Evolutionary conservation across 2,113 vertebrate species (phyloP), one percentile per base, ranked within the genome.

Genomic region (Propithecus coquereli): DNA sequence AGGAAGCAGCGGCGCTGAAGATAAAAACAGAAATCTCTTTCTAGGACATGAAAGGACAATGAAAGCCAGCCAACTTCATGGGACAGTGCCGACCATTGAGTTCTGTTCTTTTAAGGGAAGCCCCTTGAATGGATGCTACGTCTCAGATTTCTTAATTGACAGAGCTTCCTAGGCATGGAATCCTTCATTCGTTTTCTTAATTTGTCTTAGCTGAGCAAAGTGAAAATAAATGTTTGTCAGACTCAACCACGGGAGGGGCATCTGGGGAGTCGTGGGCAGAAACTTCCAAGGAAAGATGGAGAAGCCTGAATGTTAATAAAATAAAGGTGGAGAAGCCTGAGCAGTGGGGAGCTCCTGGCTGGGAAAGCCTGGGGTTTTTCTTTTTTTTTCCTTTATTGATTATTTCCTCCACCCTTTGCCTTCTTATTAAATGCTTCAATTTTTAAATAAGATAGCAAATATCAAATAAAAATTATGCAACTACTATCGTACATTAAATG

Each of bases 11-110:
- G 90, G 14, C 37, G 18, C n/a, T 97, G 74, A 81, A 85, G 95
- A 88, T 88, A 68, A 87, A 97, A 93, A 54, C 70, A 97, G 92
- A 92, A 90, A 82, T 80, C 57, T 80, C 63, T 94, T 86, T 93
- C 82, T 70, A 43, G 73, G 94, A 96, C 6, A 80, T 59, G 92
- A 68, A 45, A 87, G 70, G 12, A 52, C 47, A 71, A 43, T 16
- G 34, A 63, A 82, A 8, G 3, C 27, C 11, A 32, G 20, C 25
- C 32, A 79, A 32, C 25, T 65, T 91, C 34, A 22, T 6, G 71
- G 57, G 61, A 47, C n/a, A 30, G 14, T 23, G 45, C 37, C 0
- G 3, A 45, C 14, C 22, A 74, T 32, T 65, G 80, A 13, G 5
- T 65, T 74, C 7, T 87, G 6, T 84, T 91, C 6, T 57, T 85